Evolutionary conservation across 2,797 vertebrate genomes (phyloP), one percentile per base, ranked within the genome.

Genomic region (Fratercula arctica): DNA sequence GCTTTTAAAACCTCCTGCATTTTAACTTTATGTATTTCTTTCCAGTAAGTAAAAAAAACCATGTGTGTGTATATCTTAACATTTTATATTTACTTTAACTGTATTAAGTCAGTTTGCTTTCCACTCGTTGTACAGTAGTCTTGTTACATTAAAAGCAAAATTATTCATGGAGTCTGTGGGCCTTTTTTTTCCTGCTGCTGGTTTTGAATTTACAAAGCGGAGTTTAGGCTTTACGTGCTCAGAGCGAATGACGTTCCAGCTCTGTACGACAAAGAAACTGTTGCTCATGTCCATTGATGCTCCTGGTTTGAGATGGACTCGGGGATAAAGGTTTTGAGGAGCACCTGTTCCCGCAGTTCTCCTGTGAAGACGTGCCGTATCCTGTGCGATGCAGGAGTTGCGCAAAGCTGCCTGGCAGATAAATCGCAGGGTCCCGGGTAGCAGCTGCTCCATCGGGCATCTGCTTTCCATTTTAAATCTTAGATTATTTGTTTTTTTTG

Each of bases 121-220:
- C 94, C 92, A 90, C 89, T 84, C 87, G 94, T 90, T 96, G 85
- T 97, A 90, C 89, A 96, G 88, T 93, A 96, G 84, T 88, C 93
- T 92, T 66, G 78, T 91, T 93, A 96, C 80, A 98, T 98, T 98
- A 98, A 97, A 98, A 87, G 95, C 70, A 94, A 87, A 95, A 72
- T 41, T 66, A 84, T 87, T 96, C 87, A 66, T 60, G 76, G 87
- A 91, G 13, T 89, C 29, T 17, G 43, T 79, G 57, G 28, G 89
- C 63, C 37, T 6, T 48, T 48, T 83, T 83, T 57, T 83, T 51
- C 45, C 53, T 68, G 15, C 28, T 60, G 51, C 45, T 89, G 3
- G 0, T 60, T 73, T 56, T 51, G 87, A 73, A 73, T 48, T 48
- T 23, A 37, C 35, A 5, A 63, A 31, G 25, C 9, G 9, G 86